Percentiles rank a stretch among this genome's conserved stretches.
Evolutionary conservation across 2,797 vertebrate species (phyloP).

Genomic region (Capromys pilorides): DNA sequence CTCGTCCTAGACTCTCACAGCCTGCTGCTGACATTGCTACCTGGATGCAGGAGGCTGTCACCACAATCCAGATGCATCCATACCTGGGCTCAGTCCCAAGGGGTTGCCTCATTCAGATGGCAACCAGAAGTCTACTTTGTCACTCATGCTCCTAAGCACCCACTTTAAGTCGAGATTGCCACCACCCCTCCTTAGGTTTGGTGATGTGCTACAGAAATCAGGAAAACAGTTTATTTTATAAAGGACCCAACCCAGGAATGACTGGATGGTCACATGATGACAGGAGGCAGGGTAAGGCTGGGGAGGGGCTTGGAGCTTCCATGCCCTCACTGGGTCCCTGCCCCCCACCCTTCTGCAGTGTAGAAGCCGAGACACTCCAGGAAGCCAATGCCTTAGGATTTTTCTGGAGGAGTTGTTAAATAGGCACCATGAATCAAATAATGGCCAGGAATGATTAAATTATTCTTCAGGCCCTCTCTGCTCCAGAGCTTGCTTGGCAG

Average conservation of each 20-base stretch:
- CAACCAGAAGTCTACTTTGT: not conserved
- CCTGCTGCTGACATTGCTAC: not conserved
- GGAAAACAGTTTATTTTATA: not conserved
- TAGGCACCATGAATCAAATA: not conserved
- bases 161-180: not conserved
- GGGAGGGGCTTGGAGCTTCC: not conserved
- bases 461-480: not conserved
- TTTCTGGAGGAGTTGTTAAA: no score
- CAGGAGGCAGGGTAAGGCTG: no score
- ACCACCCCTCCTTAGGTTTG: no score
- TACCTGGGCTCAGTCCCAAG: not conserved
- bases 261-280: not conserved
- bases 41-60: not conserved
- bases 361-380: not conserved
- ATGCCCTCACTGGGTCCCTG: fast-evolving
- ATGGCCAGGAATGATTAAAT: not conserved
- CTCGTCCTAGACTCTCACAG: not conserved
- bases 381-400: not conserved
- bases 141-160: not conserved
- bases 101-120: not conserved
- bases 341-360: fast-evolving
- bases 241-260: not conserved
- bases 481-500: not conserved
- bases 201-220: not conserved
- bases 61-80: not conserved